Evolutionary conservation across 2,797 vertebrate genomes (phyloP).

Genomic region (Coccyzus lansbergi): DNA sequence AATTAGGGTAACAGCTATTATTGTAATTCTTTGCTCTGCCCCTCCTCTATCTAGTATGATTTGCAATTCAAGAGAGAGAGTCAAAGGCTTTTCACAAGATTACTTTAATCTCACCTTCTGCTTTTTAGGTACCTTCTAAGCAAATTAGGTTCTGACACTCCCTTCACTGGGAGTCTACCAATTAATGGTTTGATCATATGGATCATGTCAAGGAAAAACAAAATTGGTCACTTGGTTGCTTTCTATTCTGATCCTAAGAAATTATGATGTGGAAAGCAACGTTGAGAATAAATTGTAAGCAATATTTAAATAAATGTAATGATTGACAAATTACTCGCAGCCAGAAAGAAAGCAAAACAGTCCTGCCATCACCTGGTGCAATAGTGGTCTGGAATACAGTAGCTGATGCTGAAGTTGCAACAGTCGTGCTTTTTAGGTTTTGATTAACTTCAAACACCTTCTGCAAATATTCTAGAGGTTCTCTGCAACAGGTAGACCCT

Average conservation of each 20-base stretch:
- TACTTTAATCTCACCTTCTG: not conserved
- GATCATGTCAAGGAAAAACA: not conserved
- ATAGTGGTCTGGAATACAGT: not conserved
- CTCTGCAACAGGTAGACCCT: not conserved
- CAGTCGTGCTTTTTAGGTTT: not conserved
- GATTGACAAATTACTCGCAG: not conserved
- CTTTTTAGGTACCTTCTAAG: not conserved
- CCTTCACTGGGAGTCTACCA: not conserved
- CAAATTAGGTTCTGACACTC: not conserved
- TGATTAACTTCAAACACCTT: not conserved
- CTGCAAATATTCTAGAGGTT: not conserved
- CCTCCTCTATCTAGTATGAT: constrained; percentile 37
- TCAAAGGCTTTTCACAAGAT: not conserved
- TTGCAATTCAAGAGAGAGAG: constrained; percentile 3
- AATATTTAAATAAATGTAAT: not conserved
- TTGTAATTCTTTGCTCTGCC: constrained; percentile 41
- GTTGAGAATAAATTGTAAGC: not conserved
- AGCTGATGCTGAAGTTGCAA: not conserved
- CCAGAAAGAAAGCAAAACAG: not conserved
- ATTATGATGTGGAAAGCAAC: not conserved
- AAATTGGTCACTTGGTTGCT: not conserved
- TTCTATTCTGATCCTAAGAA: not conserved
- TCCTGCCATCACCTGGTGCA: not conserved
- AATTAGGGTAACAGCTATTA: constrained; percentile 16
- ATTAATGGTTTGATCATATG: not conserved